Base-by-base conservation (phyloP, 2,797 vertebrate genomes). In the Microctenopoma stevenorrisi region DNA sequence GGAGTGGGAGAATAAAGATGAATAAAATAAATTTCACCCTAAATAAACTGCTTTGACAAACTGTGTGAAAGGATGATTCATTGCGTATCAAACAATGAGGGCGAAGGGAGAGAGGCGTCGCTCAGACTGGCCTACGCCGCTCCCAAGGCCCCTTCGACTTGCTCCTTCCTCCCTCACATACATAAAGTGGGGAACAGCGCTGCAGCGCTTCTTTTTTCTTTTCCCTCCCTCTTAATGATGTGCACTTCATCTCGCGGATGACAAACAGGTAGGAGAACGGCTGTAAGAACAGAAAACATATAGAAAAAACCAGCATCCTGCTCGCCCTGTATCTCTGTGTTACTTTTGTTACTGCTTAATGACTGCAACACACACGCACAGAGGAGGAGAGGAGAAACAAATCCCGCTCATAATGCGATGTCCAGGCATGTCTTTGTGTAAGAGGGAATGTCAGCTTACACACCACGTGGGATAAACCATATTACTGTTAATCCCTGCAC, bases 391-490 rank as follows among this genome's bases (percentile, higher is more conserved):
- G 56, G 35, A 64, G 79, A 76, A 81, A 86, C 82, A 88, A 89
- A 89, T 83, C 85, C 85, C 80, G 82, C 82, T 88, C 81, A 87
- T 89, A 81, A 83, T 78, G 85, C 53, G 64, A 85, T 78, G 91
- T 90, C 81, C 89, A 85, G 76, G 85, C 88, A 63, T 86, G 89
- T 88, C 85, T 88, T 76, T 89, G 88, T 84, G 79, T 80, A 84
- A 82, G 78, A 80, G 84, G 84, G 78, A 81, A 91, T 83, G 90
- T 88, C 86, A 89, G 89, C 82, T 92, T 91, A 91, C 89, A 87
- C 81, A 75, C 74, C 85, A 86, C 89, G 89, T 86, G 86, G 89
- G 84, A 90, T 91, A 84, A 91, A 92, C 89, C 89, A 92, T 87
- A 89, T 93, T 92, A 91, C 88, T 64, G 86, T 79, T 91, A 92